Conservation (phyloP, 2,888 invertebrate genomes). For the Saturnia pavonia region DNA sequence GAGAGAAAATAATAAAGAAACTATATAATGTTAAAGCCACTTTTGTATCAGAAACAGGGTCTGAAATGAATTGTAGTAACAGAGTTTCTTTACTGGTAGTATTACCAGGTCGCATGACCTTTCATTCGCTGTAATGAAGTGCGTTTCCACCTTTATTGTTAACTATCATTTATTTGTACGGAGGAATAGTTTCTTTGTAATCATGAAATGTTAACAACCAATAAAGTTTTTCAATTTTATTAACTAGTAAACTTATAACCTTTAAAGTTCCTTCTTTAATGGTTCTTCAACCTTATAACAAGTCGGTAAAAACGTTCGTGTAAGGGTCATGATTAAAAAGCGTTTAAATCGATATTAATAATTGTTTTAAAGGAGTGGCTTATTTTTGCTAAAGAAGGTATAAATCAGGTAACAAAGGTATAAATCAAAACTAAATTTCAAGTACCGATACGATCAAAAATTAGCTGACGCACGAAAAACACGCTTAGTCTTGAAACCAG, state of each 20-base stretch:
- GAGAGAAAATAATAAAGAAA: too few relatives aligned
- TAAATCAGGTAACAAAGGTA: too few relatives aligned
- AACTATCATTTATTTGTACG: not conserved
- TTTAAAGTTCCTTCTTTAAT: not conserved
- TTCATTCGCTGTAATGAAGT: constrained; percentile 31
- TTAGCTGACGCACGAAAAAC: too few relatives aligned
- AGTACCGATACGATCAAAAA: too few relatives aligned
- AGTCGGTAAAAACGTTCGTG: not conserved
- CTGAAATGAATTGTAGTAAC: constrained; percentile 16
- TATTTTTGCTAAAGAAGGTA: too few relatives aligned
- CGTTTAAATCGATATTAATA: too few relatives aligned
- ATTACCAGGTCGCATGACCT: too few relatives aligned
- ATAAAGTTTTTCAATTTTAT: not conserved
- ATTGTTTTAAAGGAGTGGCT: too few relatives aligned
- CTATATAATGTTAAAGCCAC: constrained; percentile 19
- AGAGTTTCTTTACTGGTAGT: constrained; percentile 34
- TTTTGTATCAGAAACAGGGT: constrained; percentile 35
- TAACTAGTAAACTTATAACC: not conserved
- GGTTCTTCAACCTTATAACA: too few relatives aligned
- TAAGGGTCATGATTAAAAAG: not conserved
- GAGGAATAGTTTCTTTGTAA: not conserved
- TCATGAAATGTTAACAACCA: not conserved
- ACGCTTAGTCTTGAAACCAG: too few relatives aligned
- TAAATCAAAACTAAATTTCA: too few relatives aligned
- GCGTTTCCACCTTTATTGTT: constrained; percentile 22